A percentile compares a stretch with the other conserved stretches of the same genome.
phyloP scores from a whole-genome alignment of 2,113 vertebrate genomes.

The Chloropsis cyanopogon region DNA sequence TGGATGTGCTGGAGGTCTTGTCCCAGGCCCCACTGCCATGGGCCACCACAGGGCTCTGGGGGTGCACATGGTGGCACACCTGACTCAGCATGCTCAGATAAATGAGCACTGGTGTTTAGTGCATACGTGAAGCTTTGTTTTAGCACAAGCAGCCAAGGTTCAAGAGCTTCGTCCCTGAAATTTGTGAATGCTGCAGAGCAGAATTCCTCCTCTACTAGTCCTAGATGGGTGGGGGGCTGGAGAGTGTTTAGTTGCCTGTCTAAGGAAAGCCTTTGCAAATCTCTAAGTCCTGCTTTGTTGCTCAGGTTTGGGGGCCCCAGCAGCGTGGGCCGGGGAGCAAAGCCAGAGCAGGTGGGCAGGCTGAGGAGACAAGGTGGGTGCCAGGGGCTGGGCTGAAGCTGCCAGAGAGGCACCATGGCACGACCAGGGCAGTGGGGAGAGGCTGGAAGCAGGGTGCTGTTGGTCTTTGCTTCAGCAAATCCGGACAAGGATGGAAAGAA shows the following conservation, averaged over 20 bases:
- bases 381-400: not conserved
- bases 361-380: not conserved
- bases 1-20: not conserved
- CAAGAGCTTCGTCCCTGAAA: not conserved
- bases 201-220: not conserved
- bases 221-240: rapidly evolving
- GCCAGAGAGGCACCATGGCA: rapidly evolving
- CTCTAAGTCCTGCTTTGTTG: not conserved
- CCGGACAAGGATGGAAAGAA: rapidly evolving
- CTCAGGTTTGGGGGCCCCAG: not conserved
- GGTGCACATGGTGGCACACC: not conserved
- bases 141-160: not conserved
- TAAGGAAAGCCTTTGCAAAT: not conserved
- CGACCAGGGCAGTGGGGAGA: not conserved
- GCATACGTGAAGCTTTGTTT: rapidly evolving
- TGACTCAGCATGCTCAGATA: not conserved
- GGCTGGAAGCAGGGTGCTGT: not conserved
- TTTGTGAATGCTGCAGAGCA: not conserved
- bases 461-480: not conserved
- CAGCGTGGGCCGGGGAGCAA: not conserved
- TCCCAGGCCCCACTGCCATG: not conserved
- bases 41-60: not conserved
- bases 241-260: not conserved
- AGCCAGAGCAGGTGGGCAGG: not conserved
- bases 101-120: not conserved